phyloP scores from a whole-genome alignment of 1,140 invertebrate species.

The Drosophila sulfurigaster region DNA sequence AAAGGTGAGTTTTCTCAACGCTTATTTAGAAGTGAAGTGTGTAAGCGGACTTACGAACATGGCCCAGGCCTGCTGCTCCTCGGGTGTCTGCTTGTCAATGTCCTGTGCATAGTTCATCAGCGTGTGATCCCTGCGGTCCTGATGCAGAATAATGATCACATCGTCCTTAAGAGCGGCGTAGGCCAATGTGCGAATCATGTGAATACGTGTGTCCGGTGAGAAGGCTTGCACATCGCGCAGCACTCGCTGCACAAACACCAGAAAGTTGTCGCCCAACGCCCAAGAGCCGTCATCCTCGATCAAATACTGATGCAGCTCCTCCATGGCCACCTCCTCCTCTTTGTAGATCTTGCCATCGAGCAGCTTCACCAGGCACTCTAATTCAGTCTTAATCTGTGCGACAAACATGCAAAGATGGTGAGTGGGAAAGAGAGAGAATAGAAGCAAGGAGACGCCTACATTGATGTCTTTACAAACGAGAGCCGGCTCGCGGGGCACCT shows the following conservation, averaged over 20 bases:
- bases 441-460: constrained; percentile 85
- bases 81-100: constrained; percentile 91
- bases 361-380: constrained; percentile 87
- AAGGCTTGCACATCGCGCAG: constrained; percentile 88
- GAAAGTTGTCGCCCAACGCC: constrained; percentile 95
- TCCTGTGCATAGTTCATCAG: constrained; percentile 95
- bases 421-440: background rate
- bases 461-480: constrained; percentile 92
- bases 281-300: constrained; percentile 95
- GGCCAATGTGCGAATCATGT: constrained; percentile 89
- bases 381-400: constrained; percentile 87
- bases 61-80: constrained; percentile 92
- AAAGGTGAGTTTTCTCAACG: constrained; percentile 43
- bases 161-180: constrained; percentile 94
- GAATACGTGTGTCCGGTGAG: constrained; percentile 87
- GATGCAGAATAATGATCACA: constrained; percentile 94
- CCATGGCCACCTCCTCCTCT: constrained; percentile 90
- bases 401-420: background rate
- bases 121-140: constrained; percentile 94
- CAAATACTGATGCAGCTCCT: constrained; percentile 94
- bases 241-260: constrained; percentile 90
- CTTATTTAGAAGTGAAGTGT: background rate
- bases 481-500: constrained; percentile 92
- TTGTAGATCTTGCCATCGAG: constrained; percentile 88
- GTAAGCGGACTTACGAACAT: constrained; percentile 88